Conservation (phyloP, 2,797 vertebrate genomes). For the Lepilemur ruficaudatus region DNA sequence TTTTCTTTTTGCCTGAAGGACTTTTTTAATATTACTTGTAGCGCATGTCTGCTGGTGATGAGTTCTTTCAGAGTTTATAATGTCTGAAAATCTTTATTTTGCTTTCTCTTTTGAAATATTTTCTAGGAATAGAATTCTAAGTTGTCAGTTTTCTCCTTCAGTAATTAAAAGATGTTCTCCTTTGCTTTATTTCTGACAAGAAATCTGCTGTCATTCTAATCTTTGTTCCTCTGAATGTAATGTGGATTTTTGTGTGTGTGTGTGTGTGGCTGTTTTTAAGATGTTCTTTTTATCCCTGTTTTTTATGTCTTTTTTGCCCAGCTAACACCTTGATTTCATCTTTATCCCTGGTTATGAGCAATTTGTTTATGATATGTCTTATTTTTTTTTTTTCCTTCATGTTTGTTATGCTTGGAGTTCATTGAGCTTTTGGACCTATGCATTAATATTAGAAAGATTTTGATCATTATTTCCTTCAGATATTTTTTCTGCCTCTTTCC, state of each 20-base stretch:
- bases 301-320: neutral
- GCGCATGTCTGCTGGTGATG: neutral
- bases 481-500: neutral
- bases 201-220: slow-evolving; percentile 13
- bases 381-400: neutral
- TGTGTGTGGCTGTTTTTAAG: neutral
- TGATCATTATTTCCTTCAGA: neutral
- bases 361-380: neutral
- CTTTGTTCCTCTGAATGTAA: neutral
- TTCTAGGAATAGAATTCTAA: slow-evolving; percentile 30
- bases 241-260: neutral
- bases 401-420: slow-evolving; percentile 2
- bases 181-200: slow-evolving; percentile 19
- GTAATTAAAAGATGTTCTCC: neutral
- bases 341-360: slow-evolving; percentile 21
- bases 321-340: neutral
- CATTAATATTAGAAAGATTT: slow-evolving; percentile 43
- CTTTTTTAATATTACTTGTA: neutral
- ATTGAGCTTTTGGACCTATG: neutral
- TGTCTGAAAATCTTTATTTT: slow-evolving; percentile 47
- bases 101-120: slow-evolving; percentile 42
- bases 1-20: neutral
- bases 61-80: slow-evolving; percentile 13
- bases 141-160: slow-evolving; percentile 28
- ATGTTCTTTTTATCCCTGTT: neutral